Evolutionary conservation across 2,888 invertebrate species (phyloP).

Genomic region (Acleris holmiana): DNA sequence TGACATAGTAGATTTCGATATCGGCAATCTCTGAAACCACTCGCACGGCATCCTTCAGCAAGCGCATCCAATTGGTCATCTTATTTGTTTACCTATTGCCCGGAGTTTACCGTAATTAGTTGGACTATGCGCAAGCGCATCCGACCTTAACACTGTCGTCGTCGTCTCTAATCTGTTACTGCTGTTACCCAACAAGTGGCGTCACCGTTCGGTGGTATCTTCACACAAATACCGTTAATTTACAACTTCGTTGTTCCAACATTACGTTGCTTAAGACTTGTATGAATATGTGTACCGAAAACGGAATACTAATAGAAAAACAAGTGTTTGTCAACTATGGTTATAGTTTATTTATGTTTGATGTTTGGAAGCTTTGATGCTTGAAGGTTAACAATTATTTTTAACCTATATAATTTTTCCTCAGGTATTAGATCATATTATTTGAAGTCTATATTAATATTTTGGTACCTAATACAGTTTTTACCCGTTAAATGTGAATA

Average conservation of each 20-base stretch:
- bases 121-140: conserved; percentile 55
- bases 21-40: no score
- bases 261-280: conserved; percentile 27
- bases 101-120: no score
- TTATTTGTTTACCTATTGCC: neutral
- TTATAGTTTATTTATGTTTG: neutral
- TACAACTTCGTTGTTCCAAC: conserved; percentile 35
- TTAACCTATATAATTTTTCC: no score
- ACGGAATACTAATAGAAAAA: neutral
- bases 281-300: conserved; percentile 24
- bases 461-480: no score
- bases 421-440: no score
- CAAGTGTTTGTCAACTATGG: neutral
- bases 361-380: no score
- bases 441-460: no score
- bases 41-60: no score
- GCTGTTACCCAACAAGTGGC: conserved; percentile 30
- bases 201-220: conserved; percentile 31
- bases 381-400: no score
- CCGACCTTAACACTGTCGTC: conserved; percentile 48
- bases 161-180: conserved; percentile 22
- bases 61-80: neutral
- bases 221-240: conserved; percentile 34
- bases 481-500: no score
- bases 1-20: no score